Evolutionary conservation across 2,888 invertebrate species (phyloP), one percentile per base, ranked within the genome.

Genomic region (Galerucella pusilla): DNA sequence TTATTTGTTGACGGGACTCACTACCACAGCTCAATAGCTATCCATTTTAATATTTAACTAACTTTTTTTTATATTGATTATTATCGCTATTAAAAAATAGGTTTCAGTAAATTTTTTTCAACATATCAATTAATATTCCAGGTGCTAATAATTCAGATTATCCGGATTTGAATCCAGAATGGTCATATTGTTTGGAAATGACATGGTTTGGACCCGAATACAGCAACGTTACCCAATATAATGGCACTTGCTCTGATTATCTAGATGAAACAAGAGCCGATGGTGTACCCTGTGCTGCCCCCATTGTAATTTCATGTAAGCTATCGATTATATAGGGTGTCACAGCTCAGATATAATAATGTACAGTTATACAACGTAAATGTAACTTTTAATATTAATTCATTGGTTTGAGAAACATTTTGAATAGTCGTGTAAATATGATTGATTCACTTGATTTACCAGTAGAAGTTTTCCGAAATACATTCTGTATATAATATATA

Each of bases 161-260:
- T 65, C 81, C 82, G 9, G 75, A 75, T 7, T 76, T 83, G 14
- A 71, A 80, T 66, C 71, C 52, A 42, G 76, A 80, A 46, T 81
- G 80, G 81, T 73, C 88, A 0, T 89, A 90, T 83, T 93, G 93
- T 83, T 93, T 91, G 85, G 90, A 91, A 78, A 93, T 92, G 83
- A 92, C 93, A 0, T 93, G 93, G 93, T 86, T 93, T 2, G 93
- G 93, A 0, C 91, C 92, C 0, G 89, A 90, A 77, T 92, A 85
- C 80, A 89, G 90, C 83, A 91, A 92, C 79, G 88, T 90, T 57
- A 90, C 91, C 3, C 87, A 87, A 2, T 88, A 91, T 25, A 90
- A 90, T 71, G 84, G 82, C 25, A 85, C 83, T 45, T 88, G 87
- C 79, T 74, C 78, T 0, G 85, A 87, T 69, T 83, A 84, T 75